Evolutionary conservation across 2,888 invertebrate genomes (phyloP), one percentile per base, ranked within the genome.

Genomic region (Perizoma affinitatum): DNA sequence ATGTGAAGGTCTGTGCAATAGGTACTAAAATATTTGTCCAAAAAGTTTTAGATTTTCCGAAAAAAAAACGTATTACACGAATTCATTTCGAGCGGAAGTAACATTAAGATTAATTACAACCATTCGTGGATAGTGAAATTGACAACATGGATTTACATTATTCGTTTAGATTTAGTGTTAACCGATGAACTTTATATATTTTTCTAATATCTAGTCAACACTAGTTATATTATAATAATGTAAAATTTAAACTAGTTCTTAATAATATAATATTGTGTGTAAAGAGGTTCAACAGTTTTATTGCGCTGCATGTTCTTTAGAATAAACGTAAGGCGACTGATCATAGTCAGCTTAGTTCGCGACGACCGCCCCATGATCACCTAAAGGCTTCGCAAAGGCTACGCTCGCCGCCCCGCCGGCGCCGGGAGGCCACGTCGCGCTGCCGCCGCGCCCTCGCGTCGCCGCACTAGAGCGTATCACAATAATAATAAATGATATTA

Each of bases 401-500:
- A 60, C 66, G 65, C 58, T 61, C 61, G 58, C 61, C 11, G n/a
- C 51, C 66, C 56, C 66, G 47, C 42, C 40, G 45, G 54, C 58
- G 59, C 51, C 56, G 45, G 56, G 38, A 40, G 36, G 47, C 57
- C 58, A 58, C 51, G 51, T 51, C 56, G 45, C 58, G 38, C 42
- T 36, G 47, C 57, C 58, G 59, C 51, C 57, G 54, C 46, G 45
- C 9, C 57, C 48, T 55, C 50, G 51, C 56, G 48, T 58, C 57
- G 57, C 63, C 67, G 63, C 69, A 63, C 66, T 63, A 71, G 69
- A 72, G 71, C 71, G 69, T 74, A 68, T 70, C 70, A 68, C 73
- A 75, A 72, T 76, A 75, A 75, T 71, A 73, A 78, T 76, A 72
- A 73, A 79, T 79, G 75, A 75, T 75, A 74, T 71, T 62, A 68